These are phyloP conservation scores for Microtus oregoni DNA, from an alignment of 2,113 vertebrate genomes.

Conservation along the genomic window DNA sequence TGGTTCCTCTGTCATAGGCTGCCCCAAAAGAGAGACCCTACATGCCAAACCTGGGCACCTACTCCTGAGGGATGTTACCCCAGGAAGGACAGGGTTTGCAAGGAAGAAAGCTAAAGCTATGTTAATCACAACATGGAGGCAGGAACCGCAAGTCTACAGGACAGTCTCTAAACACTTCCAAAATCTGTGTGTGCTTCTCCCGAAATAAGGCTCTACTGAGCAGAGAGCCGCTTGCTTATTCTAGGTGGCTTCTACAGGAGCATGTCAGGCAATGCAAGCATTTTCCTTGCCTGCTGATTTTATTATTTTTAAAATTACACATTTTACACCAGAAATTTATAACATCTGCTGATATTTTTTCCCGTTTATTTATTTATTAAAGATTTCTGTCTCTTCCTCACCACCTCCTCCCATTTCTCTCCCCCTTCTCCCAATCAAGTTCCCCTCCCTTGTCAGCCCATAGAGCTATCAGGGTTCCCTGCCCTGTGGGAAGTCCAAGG, in stretches of 20 bases:
- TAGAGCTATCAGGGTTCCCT: no score
- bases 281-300: background rate
- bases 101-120: background rate
- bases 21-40: rapidly evolving
- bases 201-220: background rate
- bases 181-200: background rate
- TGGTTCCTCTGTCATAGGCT: background rate
- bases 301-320: background rate
- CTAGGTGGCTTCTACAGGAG: background rate
- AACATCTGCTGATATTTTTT: conserved; percentile 41
- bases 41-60: background rate
- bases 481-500: no score
- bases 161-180: background rate
- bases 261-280: background rate
- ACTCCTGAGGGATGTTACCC: background rate
- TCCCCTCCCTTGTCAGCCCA: no score
- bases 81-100: background rate
- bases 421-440: no score
- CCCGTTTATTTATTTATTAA: no score
- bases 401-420: no score
- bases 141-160: background rate
- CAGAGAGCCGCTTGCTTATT: background rate
- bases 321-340: background rate
- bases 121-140: background rate
- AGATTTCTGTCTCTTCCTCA: no score